phyloP scores from a whole-genome alignment of 2,888 invertebrate genomes.

The Tipula helvola region DNA sequence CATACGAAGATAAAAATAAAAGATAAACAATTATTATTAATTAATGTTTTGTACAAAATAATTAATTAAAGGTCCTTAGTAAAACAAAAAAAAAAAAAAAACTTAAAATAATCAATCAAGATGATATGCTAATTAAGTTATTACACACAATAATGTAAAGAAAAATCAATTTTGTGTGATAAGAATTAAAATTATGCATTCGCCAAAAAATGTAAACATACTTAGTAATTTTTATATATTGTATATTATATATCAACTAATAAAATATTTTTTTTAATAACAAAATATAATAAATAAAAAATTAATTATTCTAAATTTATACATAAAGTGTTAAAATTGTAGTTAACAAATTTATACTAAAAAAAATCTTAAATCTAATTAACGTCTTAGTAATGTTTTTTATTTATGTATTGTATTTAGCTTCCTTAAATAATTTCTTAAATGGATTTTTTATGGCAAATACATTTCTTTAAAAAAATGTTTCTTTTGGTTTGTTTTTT shows the following conservation, averaged over 20 bases:
- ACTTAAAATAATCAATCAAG: not conserved
- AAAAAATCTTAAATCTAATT: not conserved
- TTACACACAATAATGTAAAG: not conserved
- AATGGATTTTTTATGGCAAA: not conserved
- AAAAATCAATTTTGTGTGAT: not conserved
- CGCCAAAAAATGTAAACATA: not conserved
- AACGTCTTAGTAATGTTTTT: not conserved
- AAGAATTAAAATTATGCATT: not conserved
- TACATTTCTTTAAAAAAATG: not conserved
- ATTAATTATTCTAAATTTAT: not conserved
- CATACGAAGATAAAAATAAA: not conserved
- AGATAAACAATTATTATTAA: constrained; percentile 4
- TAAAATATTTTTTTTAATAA: not conserved
- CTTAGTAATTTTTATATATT: not conserved
- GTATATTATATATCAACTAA: not conserved
- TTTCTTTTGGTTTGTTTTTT: not conserved
- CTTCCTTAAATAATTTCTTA: not conserved
- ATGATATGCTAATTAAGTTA: not conserved
- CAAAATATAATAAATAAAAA: not conserved
- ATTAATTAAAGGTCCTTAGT: not conserved
- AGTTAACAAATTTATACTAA: not conserved
- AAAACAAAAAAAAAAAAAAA: not conserved
- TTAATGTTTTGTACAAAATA: not conserved
- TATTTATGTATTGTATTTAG: not conserved
- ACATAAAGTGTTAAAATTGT: not conserved